phyloP scores from a whole-genome alignment of 2,888 invertebrate genomes.

The Sphaerophoria taeniata region DNA sequence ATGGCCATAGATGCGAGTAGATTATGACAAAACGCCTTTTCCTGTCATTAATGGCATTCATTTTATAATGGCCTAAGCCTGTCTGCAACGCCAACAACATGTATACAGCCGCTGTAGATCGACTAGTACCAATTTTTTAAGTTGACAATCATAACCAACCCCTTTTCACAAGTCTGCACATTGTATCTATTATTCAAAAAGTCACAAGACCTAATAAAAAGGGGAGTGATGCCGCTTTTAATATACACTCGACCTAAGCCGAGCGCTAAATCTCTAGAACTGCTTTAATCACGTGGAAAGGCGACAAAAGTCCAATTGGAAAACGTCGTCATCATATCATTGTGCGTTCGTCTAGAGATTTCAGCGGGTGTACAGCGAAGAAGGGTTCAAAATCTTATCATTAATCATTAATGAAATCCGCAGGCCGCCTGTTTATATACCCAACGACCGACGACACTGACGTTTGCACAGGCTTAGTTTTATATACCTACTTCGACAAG shows the following conservation, averaged over 20 bases:
- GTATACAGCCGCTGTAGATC: constrained; percentile 23
- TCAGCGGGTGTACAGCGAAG: constrained; percentile 14
- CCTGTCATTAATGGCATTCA: constrained; percentile 62
- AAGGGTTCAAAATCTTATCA: constrained; percentile 70
- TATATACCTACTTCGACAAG: neutral
- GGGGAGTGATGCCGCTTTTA: constrained; percentile 67
- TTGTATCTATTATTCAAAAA: constrained; percentile 60
- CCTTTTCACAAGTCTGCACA: constrained; percentile 67
- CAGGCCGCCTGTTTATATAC: constrained; percentile 33
- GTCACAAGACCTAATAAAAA: constrained; percentile 32
- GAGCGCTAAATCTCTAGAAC: constrained; percentile 40
- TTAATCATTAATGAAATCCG: constrained; percentile 72
- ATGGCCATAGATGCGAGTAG: constrained; percentile 43
- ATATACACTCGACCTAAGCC: constrained; percentile 42
- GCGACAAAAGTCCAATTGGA: constrained; percentile 81
- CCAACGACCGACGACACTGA: constrained; percentile 2
- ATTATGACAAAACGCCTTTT: constrained; percentile 70
- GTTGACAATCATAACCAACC: constrained; percentile 37
- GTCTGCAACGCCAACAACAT: constrained; percentile 57
- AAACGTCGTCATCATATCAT: constrained; percentile 45
- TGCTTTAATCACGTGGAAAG: constrained; percentile 82
- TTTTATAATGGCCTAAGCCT: constrained; percentile 61
- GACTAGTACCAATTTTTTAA: constrained; percentile 42
- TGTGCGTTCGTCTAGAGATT: neutral
- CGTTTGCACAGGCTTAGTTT: constrained; percentile 61